These are phyloP conservation scores for Villa cingulata DNA, from an alignment of 2,888 invertebrate species.

Conservation along the genomic window DNA sequence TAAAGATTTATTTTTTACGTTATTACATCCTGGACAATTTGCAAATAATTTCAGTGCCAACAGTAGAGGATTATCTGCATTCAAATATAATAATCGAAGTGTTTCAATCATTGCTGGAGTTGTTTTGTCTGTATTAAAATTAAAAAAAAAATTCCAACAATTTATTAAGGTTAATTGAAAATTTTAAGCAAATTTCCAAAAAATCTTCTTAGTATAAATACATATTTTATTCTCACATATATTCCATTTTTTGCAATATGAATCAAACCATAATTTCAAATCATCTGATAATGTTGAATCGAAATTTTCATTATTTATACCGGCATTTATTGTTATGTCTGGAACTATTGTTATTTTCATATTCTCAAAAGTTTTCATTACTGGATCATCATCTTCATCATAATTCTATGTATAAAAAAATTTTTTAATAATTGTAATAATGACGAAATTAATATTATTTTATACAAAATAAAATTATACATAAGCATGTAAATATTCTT, in stretches of 20 bases:
- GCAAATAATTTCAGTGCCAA: slow-evolving; percentile 32
- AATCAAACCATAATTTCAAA: slow-evolving; percentile 23
- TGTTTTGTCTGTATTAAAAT: slow-evolving; percentile 20
- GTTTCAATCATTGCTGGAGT: slow-evolving; percentile 23
- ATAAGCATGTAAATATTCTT: no score
- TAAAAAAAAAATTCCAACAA: no score
- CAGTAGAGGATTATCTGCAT: slow-evolving; percentile 26
- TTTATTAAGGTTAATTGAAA: no score
- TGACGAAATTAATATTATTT: not conserved
- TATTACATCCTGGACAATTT: slow-evolving; percentile 30
- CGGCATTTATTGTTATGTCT: slow-evolving; percentile 31
- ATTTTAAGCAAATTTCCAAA: no score
- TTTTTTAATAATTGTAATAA: not conserved
- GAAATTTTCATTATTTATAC: slow-evolving; percentile 29
- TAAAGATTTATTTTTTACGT: slow-evolving; percentile 32
- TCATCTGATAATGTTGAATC: slow-evolving; percentile 25
- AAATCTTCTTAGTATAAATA: no score
- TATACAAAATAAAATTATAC: slow-evolving; percentile 15
- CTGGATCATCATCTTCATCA: slow-evolving; percentile 7
- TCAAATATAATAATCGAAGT: slow-evolving; percentile 20
- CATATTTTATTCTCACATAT: slow-evolving; percentile 20
- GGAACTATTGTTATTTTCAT: slow-evolving; percentile 33
- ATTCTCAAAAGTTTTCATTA: slow-evolving; percentile 18
- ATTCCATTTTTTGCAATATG: slow-evolving; percentile 27
- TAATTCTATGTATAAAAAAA: not conserved